Evolutionary conservation across 1,140 invertebrate genomes (phyloP), one percentile per base, ranked within the genome.

Genomic region (Drosophila kohkoa): DNA sequence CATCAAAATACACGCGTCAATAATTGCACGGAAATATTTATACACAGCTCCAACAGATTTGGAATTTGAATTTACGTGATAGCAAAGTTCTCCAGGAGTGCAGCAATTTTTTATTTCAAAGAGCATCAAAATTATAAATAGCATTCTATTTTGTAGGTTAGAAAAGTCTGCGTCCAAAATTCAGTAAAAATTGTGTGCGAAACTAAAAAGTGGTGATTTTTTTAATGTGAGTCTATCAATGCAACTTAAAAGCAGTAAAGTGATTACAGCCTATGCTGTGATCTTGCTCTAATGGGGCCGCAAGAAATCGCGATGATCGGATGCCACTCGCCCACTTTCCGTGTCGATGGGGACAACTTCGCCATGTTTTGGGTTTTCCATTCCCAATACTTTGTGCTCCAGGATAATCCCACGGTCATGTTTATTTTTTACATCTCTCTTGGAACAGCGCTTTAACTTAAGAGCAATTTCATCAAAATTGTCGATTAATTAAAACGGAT

Each of bases 41-140:
- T 8, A 43, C 8, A 10, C 7, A 38, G 35, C 20, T 38, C 35
- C 10, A 13, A 5, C 7, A 41, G 38, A 32, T 32, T 5, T 32
- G 7, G 30, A 32, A 25, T 25, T 25, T 25, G 20, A 6, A 32
- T 7, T 32, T 32, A 6, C 30, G 30, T 32, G 6, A n/a, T 11
- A 25, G 20, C 41, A 28, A 54, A 59, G 20, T 59, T 59, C 10
- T 15, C 32, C 25, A 43, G 59, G 20, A 82, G 55, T 67, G 71
- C 63, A 65, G 49, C 38, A 20, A 62, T 69, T 79, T 72, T 79
- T 82, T 79, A 75, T 65, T 8, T 28, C 59, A 75, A 65, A 16
- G 32, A 43, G 46, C 71, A 45, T n/a, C 48, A 16, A 68, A 68
- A 59, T 77, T 83, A 87, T 72, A 80, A 83, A 88, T 83, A 81